Percentiles rank a stretch among this genome's conserved stretches.
These are phyloP conservation scores for Acanthiza pusilla DNA, from an alignment of 2,797 vertebrate genomes.

Conservation along the genomic window DNA sequence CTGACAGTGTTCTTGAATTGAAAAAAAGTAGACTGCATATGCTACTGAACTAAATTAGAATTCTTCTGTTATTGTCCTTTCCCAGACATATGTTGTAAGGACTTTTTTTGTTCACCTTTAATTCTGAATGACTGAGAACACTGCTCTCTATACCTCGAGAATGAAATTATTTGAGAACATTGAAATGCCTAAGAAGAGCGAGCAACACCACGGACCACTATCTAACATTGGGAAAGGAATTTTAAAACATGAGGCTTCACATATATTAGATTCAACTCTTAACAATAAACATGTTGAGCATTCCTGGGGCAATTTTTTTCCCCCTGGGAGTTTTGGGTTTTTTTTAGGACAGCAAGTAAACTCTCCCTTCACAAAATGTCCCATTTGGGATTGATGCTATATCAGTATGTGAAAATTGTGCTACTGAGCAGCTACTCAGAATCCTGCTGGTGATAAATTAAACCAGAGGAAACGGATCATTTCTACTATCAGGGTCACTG, in stretches of 20 bases:
- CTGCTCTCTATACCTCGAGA: not conserved
- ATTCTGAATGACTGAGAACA: not conserved
- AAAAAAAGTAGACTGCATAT: not conserved
- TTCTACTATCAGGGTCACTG: slow-evolving; percentile 64
- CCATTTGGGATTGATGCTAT: not conserved
- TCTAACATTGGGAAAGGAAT: not conserved
- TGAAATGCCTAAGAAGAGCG: not conserved
- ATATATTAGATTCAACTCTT: not conserved
- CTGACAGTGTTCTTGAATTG: not conserved
- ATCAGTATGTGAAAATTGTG: slow-evolving; percentile 1
- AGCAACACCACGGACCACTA: rapidly evolving
- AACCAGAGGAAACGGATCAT: slow-evolving; percentile 59
- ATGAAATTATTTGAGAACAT: not conserved
- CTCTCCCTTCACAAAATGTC: not conserved
- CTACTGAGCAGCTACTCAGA: slow-evolving; percentile 33
- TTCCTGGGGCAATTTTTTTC: not conserved
- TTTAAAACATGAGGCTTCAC: not conserved
- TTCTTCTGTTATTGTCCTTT: not conserved
- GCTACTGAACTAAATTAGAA: not conserved
- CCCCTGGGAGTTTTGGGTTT: too few relatives aligned
- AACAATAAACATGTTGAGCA: not conserved
- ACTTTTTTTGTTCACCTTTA: not conserved
- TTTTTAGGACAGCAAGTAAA: not conserved
- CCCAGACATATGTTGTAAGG: not conserved
- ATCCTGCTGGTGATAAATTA: slow-evolving; percentile 31